Conservation (phyloP, 2,797 vertebrate genomes). For the Limnodromus scolopaceus region DNA sequence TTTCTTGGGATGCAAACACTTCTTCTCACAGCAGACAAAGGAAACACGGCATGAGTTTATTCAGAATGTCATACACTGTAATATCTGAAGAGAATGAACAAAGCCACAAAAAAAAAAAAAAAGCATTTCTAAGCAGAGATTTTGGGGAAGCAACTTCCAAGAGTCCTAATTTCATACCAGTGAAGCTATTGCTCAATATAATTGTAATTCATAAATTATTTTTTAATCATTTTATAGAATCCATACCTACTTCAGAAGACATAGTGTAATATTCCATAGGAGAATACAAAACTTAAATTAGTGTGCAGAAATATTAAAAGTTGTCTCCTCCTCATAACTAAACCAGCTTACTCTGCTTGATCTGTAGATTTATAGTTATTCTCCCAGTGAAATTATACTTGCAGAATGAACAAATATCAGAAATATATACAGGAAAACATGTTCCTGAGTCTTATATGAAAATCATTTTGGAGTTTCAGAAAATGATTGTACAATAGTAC, state of each 20-base stretch:
- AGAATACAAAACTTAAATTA: background rate
- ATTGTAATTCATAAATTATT: background rate
- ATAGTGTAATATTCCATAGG: background rate
- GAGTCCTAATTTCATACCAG: background rate
- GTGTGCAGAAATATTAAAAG: background rate
- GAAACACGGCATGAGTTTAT: background rate
- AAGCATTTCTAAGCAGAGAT: background rate
- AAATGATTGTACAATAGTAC: background rate
- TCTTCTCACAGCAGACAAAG: background rate
- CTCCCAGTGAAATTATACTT: background rate
- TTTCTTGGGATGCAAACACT: background rate
- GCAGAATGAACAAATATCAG: background rate
- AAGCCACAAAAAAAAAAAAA: background rate
- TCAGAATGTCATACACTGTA: background rate
- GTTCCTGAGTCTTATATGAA: background rate
- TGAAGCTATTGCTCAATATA: background rate
- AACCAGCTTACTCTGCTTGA: background rate
- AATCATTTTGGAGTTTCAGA: background rate
- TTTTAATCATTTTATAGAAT: background rate
- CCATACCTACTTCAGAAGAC: background rate
- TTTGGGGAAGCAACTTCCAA: background rate
- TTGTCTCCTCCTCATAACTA: background rate
- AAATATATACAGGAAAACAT: background rate
- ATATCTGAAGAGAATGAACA: background rate
- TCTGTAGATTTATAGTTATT: background rate